These are phyloP conservation scores for Buphagus erythrorhynchus DNA, from an alignment of 2,797 vertebrate species.

Conservation along the genomic window DNA sequence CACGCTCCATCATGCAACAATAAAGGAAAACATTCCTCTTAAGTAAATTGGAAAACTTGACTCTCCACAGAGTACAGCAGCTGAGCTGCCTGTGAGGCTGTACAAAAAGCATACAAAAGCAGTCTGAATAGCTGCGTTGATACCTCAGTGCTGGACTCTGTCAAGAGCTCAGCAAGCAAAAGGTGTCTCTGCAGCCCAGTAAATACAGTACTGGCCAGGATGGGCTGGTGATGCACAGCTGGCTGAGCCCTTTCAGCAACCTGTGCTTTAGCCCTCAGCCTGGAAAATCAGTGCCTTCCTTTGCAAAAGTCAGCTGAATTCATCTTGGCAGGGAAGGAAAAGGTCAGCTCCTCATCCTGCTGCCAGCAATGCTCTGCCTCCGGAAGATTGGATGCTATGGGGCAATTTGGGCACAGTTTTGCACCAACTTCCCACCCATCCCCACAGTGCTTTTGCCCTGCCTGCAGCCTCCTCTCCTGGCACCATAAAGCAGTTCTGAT, in stretches of 20 bases:
- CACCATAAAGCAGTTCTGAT: not conserved
- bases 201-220: not conserved
- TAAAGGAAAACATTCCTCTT: not conserved
- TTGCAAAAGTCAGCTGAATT: not conserved
- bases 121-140: not conserved
- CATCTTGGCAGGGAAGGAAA: not conserved
- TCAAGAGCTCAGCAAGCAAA: not conserved
- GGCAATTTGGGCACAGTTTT: not conserved
- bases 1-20: not conserved
- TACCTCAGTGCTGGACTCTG: not conserved
- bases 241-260: not conserved
- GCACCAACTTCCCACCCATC: not conserved
- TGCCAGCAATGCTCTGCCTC: not conserved
- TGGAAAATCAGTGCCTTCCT: not conserved
- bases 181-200: not conserved
- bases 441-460: not conserved
- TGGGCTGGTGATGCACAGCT: not conserved
- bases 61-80: not conserved
- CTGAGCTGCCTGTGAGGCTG: not conserved
- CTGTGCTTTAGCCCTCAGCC: not conserved
- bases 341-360: not conserved
- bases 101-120: not conserved
- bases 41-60: not conserved
- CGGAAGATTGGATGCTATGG: rapidly evolving
- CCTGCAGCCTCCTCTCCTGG: not conserved